Evolutionary conservation across 2,888 invertebrate genomes (phyloP).

Genomic region (Lampropteryx suffumata): DNA sequence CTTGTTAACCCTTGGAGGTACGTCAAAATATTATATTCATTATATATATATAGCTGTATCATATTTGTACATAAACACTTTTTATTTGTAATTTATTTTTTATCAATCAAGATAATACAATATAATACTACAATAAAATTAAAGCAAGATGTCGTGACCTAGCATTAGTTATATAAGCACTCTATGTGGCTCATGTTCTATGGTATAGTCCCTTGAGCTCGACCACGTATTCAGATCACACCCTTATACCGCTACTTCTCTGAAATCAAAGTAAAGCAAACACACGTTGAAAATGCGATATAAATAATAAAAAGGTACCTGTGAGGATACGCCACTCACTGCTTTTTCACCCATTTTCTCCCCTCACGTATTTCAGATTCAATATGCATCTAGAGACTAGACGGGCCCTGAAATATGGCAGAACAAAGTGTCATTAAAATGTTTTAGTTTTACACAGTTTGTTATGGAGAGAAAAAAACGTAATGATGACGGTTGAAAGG

Average conservation of each 20-base stretch:
- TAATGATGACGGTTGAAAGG: too few species aligned
- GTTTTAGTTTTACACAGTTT: not conserved
- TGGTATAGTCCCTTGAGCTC: slow-evolving; percentile 25
- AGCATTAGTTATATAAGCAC: not conserved
- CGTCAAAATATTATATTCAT: too few species aligned
- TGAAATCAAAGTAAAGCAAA: slow-evolving; percentile 81
- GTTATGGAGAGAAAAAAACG: too few species aligned
- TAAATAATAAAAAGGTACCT: slow-evolving; percentile 80
- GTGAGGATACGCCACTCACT: slow-evolving; percentile 49
- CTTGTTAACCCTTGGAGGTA: too few species aligned
- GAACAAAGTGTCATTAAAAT: slow-evolving; percentile 41
- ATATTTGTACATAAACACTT: too few species aligned
- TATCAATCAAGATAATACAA: too few species aligned
- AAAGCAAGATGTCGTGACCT: not conserved
- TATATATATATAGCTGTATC: too few species aligned
- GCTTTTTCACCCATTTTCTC: slow-evolving; percentile 67
- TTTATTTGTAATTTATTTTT: too few species aligned
- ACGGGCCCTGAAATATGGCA: slow-evolving; percentile 61
- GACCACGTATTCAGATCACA: slow-evolving; percentile 75
- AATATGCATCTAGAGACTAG: slow-evolving; percentile 62
- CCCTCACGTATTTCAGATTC: slow-evolving; percentile 75
- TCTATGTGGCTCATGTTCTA: slow-evolving; percentile 21
- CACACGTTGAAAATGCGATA: slow-evolving; percentile 81
- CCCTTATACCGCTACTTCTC: slow-evolving; percentile 71
- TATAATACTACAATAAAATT: too few species aligned